phyloP scores from a whole-genome alignment of 2,113 vertebrate genomes.

The Rhombomys opimus region DNA sequence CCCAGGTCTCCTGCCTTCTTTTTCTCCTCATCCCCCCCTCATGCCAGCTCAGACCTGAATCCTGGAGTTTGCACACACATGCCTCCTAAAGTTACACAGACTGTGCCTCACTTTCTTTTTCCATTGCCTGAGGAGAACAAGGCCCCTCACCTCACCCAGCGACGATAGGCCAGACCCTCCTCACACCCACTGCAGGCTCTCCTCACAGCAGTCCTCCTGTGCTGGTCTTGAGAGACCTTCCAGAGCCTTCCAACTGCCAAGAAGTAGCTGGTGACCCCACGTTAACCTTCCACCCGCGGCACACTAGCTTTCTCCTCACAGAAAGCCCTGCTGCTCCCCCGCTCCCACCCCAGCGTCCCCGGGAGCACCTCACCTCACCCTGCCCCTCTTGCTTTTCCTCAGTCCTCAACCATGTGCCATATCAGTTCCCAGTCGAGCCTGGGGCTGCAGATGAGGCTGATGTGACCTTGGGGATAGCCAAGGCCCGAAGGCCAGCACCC shows the following conservation, averaged over 20 bases:
- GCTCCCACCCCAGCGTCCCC: neutral
- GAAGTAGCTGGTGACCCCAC: neutral
- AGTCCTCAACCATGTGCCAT: neutral
- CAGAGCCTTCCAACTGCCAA: neutral
- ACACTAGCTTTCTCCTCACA: neutral
- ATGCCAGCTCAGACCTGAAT: neutral
- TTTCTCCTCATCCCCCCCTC: neutral
- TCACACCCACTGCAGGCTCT: neutral
- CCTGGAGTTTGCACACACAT: no score
- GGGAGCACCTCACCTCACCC: neutral
- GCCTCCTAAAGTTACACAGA: neutral
- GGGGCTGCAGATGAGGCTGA: neutral
- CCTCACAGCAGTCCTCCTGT: neutral
- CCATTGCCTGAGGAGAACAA: neutral
- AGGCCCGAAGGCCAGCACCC: neutral
- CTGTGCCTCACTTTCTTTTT: neutral
- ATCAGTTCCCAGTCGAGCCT: neutral
- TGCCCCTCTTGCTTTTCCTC: neutral
- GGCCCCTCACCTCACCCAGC: neutral
- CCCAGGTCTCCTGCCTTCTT: neutral
- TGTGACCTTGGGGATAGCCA: neutral
- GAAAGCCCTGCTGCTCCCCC: neutral
- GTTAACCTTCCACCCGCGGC: neutral
- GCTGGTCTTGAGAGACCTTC: neutral
- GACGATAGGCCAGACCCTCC: neutral